Evolutionary conservation across 1,140 invertebrate species (phyloP).

Genomic region (Atopsyche davidsoni): DNA sequence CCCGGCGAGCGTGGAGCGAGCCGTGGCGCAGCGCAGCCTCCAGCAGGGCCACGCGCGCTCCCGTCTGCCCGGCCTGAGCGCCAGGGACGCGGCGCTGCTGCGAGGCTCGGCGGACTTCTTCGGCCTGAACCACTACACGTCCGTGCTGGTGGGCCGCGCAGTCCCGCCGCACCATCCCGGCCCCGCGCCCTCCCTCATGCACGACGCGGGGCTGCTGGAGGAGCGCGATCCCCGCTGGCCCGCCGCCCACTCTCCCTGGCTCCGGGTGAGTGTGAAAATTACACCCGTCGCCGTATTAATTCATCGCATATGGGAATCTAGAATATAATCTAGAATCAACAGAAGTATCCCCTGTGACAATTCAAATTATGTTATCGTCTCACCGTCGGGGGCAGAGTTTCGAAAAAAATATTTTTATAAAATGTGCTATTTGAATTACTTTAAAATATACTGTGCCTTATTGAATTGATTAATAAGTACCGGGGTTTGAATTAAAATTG

Average conservation of each 20-base stretch:
- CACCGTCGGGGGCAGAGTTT: no score
- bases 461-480: no score
- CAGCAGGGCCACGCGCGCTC: slow-evolving; percentile 51
- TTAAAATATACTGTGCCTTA: no score
- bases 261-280: slow-evolving; percentile 13
- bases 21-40: slow-evolving; percentile 48
- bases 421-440: no score
- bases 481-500: no score
- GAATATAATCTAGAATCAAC: no score
- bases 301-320: no score
- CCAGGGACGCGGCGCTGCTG: slow-evolving; percentile 49
- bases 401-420: no score
- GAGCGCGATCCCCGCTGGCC: slow-evolving; percentile 8
- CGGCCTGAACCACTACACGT: slow-evolving; percentile 57
- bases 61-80: slow-evolving; percentile 51
- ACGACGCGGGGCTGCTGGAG: slow-evolving; percentile 6
- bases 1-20: slow-evolving; percentile 52
- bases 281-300: no score
- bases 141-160: slow-evolving; percentile 17
- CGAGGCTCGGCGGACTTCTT: slow-evolving; percentile 57
- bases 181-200: neutral
- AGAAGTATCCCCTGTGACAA: no score
- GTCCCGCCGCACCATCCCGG: neutral
- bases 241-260: slow-evolving; percentile 1
- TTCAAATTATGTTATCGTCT: no score